A percentile compares a stretch with the other conserved stretches of the same genome.
These are phyloP conservation scores for Tenthredo scrophulariae DNA, from an alignment of 2,888 invertebrate genomes.

Conservation along the genomic window DNA sequence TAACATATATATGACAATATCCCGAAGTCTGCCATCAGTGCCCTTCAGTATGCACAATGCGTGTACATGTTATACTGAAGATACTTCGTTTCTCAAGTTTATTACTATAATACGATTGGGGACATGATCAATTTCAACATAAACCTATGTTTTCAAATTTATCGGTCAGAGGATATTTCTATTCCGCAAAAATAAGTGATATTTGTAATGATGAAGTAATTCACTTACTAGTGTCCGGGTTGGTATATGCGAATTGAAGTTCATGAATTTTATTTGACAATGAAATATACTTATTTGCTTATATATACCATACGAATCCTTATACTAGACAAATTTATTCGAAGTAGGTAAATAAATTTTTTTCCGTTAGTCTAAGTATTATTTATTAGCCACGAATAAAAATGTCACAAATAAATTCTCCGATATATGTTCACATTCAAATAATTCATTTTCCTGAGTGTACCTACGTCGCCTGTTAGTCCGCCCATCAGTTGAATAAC, in stretches of 20 bases:
- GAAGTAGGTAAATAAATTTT: conserved; percentile 3
- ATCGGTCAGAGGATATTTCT: not conserved
- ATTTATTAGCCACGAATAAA: conserved; percentile 6
- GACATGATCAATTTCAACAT: not conserved
- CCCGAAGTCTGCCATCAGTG: no score
- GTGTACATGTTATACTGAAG: not conserved
- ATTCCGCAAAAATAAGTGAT: not conserved
- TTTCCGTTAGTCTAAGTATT: not conserved
- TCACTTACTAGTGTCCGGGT: not conserved
- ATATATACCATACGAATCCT: not conserved
- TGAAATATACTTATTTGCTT: not conserved
- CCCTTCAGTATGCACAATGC: not conserved
- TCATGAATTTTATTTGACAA: not conserved
- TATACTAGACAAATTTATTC: not conserved
- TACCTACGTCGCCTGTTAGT: not conserved
- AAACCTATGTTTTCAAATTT: not conserved
- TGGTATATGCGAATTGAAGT: not conserved
- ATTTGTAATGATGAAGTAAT: not conserved
- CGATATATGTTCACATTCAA: not conserved
- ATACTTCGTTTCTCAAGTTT: not conserved
- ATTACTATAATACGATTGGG: not conserved
- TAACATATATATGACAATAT: not conserved
- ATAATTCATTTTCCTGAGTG: not conserved
- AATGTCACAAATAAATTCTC: conserved; percentile 10
- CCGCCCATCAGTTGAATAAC: conserved; percentile 9